A percentile compares a stretch with the other conserved stretches of the same genome.
These are phyloP conservation scores for Cyprinodon diabolis DNA, from an alignment of 2,797 vertebrate species.

Conservation along the genomic window DNA sequence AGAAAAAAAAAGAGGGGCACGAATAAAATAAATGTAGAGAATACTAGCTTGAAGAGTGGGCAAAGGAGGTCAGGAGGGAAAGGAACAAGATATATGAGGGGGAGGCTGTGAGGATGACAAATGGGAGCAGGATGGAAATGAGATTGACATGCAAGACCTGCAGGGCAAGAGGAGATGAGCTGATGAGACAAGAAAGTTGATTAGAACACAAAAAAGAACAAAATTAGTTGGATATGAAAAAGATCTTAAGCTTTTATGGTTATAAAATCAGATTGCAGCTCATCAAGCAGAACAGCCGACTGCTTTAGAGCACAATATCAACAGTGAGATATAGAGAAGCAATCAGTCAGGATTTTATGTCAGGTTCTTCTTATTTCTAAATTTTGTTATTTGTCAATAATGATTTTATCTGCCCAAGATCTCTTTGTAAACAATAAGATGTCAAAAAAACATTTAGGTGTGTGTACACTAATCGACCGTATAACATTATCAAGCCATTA, in stretches of 20 bases:
- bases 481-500: not conserved
- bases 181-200: conserved; percentile 18
- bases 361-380: no score
- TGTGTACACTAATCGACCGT: not conserved
- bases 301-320: conserved; percentile 15
- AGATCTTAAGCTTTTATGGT: not conserved
- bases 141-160: conserved; percentile 19
- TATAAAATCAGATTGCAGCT: conserved; percentile 8
- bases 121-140: conserved; percentile 12
- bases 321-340: not conserved
- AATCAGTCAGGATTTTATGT: not conserved
- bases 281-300: conserved; percentile 12
- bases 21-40: conserved; percentile 41
- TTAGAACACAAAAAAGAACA: not conserved
- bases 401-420: not conserved
- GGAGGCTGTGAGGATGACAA: not conserved
- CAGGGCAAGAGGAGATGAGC: conserved; percentile 17
- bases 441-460: not conserved
- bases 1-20: not conserved
- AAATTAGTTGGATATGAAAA: not conserved
- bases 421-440: not conserved
- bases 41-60: conserved; percentile 45
- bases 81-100: conserved; percentile 13
- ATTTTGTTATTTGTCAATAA: not conserved
- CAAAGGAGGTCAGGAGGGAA: conserved; percentile 33